phyloP scores from a whole-genome alignment of 1,140 invertebrate species.

The Heliconius hewitsoni region DNA sequence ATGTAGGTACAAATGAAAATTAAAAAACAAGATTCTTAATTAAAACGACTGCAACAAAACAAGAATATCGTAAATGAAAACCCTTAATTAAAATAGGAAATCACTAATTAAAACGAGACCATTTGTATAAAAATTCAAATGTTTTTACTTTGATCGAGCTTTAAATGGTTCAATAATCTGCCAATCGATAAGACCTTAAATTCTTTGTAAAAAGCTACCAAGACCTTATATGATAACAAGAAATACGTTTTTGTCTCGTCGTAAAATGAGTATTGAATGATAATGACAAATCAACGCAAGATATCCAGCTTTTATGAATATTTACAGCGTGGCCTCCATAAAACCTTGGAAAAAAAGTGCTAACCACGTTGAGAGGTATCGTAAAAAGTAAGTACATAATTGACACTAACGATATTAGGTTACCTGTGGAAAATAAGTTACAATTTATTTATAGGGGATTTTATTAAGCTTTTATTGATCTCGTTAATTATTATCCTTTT shows the following conservation, averaged over 20 bases:
- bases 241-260: constrained; percentile 1
- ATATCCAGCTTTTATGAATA: constrained; percentile 19
- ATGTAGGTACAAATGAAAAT: too few species aligned
- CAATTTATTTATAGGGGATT: not conserved
- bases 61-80: not conserved
- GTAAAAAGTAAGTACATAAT: constrained; percentile 22
- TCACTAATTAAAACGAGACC: not conserved
- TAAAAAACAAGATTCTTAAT: not conserved
- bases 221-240: constrained; percentile 13
- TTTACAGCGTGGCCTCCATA: constrained; percentile 5
- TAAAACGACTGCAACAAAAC: not conserved
- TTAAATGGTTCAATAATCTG: constrained; percentile 17
- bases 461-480: not conserved
- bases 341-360: constrained; percentile 18
- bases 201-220: not conserved
- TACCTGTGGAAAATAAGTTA: not conserved
- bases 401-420: constrained; percentile 18
- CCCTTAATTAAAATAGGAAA: constrained; percentile 2
- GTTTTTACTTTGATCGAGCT: not conserved
- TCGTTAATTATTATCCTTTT: not conserved
- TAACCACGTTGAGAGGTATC: not conserved
- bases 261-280: constrained; percentile 20
- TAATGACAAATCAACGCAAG: constrained; percentile 16
- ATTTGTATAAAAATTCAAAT: not conserved
- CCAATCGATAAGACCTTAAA: constrained; percentile 7